Conservation (phyloP, 2,888 invertebrate genomes). For the Phyllotreta striolata region DNA sequence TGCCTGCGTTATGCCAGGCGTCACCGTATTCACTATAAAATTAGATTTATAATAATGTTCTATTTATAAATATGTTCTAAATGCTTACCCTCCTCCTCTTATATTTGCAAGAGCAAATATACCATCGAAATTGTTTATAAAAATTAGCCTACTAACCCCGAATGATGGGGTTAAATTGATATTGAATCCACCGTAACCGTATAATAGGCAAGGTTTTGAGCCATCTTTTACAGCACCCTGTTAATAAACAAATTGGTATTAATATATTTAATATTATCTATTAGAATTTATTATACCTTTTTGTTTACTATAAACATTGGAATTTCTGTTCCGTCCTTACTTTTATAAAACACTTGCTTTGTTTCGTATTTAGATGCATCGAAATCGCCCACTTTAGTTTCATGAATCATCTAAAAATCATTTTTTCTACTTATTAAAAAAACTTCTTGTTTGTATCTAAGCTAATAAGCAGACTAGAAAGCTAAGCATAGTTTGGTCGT, state of each 20-base stretch:
- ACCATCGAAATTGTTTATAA: constrained; percentile 89
- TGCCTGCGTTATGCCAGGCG: constrained; percentile 95
- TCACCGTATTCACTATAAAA: constrained; percentile 90
- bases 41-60: neutral
- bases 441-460: too few relatives aligned
- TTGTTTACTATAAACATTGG: constrained; percentile 95
- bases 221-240: constrained; percentile 73
- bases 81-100: constrained; percentile 88
- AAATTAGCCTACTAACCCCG: constrained; percentile 84
- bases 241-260: constrained; percentile 7
- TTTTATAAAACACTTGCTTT: constrained; percentile 89
- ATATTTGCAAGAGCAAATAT: constrained; percentile 93
- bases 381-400: constrained; percentile 86
- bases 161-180: constrained; percentile 90
- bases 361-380: constrained; percentile 81
- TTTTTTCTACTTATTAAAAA: neutral
- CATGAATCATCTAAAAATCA: constrained; percentile 74
- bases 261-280: constrained; percentile 8
- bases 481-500: too few relatives aligned
- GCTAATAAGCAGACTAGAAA: too few relatives aligned
- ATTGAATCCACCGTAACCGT: constrained; percentile 98
- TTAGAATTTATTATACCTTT: constrained; percentile 65
- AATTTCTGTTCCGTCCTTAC: constrained; percentile 92
- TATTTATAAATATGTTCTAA: constrained; percentile 11
- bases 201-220: constrained; percentile 83